Evolutionary conservation across 2,797 vertebrate species (phyloP), one percentile per base, ranked within the genome.

Genomic region (Falco cherrug): DNA sequence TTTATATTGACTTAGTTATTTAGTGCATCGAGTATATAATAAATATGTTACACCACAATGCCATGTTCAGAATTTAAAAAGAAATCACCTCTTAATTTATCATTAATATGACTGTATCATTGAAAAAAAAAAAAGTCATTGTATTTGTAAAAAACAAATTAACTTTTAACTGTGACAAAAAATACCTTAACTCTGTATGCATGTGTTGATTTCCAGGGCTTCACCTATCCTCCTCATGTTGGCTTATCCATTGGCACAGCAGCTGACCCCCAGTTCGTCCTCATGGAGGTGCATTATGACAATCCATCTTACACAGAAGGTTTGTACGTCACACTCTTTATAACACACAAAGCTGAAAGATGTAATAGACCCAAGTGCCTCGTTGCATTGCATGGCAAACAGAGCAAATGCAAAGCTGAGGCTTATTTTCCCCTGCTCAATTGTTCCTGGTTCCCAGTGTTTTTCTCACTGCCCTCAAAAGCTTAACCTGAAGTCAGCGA

Each of bases 261-360:
- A 6, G 76, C 95, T 45, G 99, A 99, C 87, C 98, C 99, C 35
- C 96, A 96, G 51, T 99, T 98, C 1, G 98, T 99, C 71, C 98
- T 99, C 47, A 98, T 99, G 98, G 99, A 99, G 96, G 96, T 99
- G 41, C 99, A 99, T 96, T 99, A 98, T 67, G 99, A 99, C 96
- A 99, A 99, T 75, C 98, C 98, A 6, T 96, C 98, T 18, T 98
- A 98, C 79, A 95, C 97, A 78, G 98, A 98, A 98, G 98, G 98
- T 99, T 97, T 90, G 96, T 96, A 76, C 31, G 64, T 96, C 47
- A 87, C 22, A 24, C 0, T 29, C 45, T 83, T 67, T 61, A 69
- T 69, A 79, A 67, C 12, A 13, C 20, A 21, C 20, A 25, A 39
- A 22, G 29, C 1, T 67, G 35, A 25, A 78, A 90, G 89, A 75